Base-by-base conservation (phyloP, 2,797 vertebrate genomes). In the Cyprinella venusta region DNA sequence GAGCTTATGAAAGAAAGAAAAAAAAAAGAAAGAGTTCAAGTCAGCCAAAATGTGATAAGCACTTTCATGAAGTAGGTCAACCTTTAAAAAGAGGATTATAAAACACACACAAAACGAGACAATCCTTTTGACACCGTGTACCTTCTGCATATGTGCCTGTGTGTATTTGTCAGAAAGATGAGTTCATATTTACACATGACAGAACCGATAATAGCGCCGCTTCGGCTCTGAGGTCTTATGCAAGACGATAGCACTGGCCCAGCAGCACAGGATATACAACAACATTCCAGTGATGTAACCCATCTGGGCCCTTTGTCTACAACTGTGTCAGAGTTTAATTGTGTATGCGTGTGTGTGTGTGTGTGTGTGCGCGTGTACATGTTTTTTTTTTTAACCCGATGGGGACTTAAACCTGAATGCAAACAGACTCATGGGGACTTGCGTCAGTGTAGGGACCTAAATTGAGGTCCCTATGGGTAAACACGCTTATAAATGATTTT, bases 271-370 rank as follows among this genome's bases (percentile, higher is more conserved):
- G 74, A 83, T 78, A 74, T 45, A 83, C 87, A 90, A 77, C 85
- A 86, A 91, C 91, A 92, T 93, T 94, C 91, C 92, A 91, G 91
- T 94, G 93, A 94, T 92, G 92, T 92, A 94, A 94, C 91, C 89
- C 88, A 90, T 91, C 88, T 91, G 90, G 89, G 26, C 86, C 87
- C 86, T 94, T 93, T 86, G 83, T 86, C n/a, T 76, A 71, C 56
- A 82, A 86, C 64, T 45, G 54, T 82, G 82, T 84, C 75, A 82
- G 50, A 79, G 72, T 79, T 69, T 85, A 75, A 75, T 40, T 59
- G 48, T 71, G 74, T 10, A 21, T 63, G 19, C 24, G 26, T 72
- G 13, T 67, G 72, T 77, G 30, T 19, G 50, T 30, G 26, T 72
- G 13, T 67, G 72, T 77, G 30, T 19, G 50, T 30, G 26, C 26